Base-by-base conservation (phyloP, 2,888 invertebrate genomes). In the Dilophus febrilis region DNA sequence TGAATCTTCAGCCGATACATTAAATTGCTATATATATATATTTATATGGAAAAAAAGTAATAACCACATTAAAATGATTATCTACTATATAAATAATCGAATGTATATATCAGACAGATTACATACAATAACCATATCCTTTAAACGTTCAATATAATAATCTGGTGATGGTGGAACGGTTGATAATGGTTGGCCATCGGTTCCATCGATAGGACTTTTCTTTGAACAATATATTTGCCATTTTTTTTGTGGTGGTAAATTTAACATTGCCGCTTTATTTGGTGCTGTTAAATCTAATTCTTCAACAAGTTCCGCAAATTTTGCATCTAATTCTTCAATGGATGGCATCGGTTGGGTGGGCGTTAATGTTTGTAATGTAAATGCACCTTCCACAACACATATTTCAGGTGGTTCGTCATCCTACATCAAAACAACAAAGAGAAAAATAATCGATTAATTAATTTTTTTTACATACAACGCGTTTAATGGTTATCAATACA, bases 151-250 rank as follows among this genome's bases (percentile, higher is more conserved):
- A 49, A 92, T 83, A 61, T 94, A 94, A 54, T 88, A 85, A 59
- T 91, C 91, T 4, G 91, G 88, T 47, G 82, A 77, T 13, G 82
- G 85, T 19, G 77, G 70, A 50, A 77, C 73, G 6, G 82, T 76
- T 2, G 75, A 74, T 42, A 75, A 71, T 2, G 64, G 47, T 7
- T 62, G 56, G 0, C 69, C 69, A 47, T 70, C 68, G 27, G 57
- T 58, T 1, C 68, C 59, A 34, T 73, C 74, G 48, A 72, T 64
- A 11, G 81, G 81, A 41, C 77, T 68, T 51, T 75, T 74, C 47
- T 87, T 71, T 52, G 90, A 91, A 66, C 91, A 91, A 65, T 92
- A 94, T 51, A 94, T 91, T 67, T 94, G 94, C 91, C 92, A 94
- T 65, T 94, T 94, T 65, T 94, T 94, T 55, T 90, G 87, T 0